Evolutionary conservation across 2,113 vertebrate species (phyloP), one percentile per base, ranked within the genome.

Genomic region (Ctenomys sociabilis): DNA sequence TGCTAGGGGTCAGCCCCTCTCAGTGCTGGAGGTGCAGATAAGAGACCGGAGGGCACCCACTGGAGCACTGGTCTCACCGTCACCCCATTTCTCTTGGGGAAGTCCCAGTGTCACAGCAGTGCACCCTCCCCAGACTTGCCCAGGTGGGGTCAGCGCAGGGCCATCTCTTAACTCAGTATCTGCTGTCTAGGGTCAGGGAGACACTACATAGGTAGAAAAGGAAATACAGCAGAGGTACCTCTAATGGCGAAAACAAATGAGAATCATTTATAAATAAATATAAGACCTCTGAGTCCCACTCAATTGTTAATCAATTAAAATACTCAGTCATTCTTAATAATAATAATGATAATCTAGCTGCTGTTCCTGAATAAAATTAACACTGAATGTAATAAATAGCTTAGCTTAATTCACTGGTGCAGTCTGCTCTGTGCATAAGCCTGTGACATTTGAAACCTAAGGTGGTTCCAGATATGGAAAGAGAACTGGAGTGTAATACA

Each of bases 351-450:
- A 94, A 32, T 63, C 11, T 30, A 90, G 28, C 6, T 80, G 24
- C 8, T 81, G 2, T 88, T 80, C 13, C 21, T 84, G 26, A 28
- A 77, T 91, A 85, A 91, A 89, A 87, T 70, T 81, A 81, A 17
- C n/a, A 90, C n/a, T 70, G 54, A 91, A 45, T 52, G 14, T 91
- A 64, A 12, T 73, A 85, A 81, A 35, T 85, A 43, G 1, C 37
- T 93, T 63, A 2, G 49, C 28, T 96, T 84, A 80, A 22, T 54
- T 92, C 72, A 43, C 82, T 90, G 61, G 84, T 35, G 93, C 85
- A 64, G 40, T 54, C 40, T 78, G 3, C 83, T 66, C 40, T 19
- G 7, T 82, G 7, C 52, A 77, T 85, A 66, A 57, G 54, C 13
- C 35, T 83, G 22, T 54, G 37, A 45, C 11, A 45, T 43, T 49